These are phyloP conservation scores for Nixonia krombeini DNA, from an alignment of 1,140 invertebrate species.

Conservation along the genomic window DNA sequence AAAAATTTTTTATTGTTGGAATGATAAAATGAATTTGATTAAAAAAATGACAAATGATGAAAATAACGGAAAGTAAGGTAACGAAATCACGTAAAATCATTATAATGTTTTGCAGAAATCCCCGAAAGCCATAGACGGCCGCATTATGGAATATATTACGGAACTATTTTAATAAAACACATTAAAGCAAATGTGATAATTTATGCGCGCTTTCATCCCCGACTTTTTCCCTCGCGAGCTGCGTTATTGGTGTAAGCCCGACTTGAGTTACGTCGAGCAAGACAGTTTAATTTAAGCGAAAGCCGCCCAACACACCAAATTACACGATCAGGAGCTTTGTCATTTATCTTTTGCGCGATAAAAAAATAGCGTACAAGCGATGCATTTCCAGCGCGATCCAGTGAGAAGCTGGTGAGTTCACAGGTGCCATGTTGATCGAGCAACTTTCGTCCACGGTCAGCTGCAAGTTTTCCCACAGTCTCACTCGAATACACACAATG, in stretches of 20 bases:
- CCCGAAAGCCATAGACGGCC: not conserved
- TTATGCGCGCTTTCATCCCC: slow-evolving; percentile 21
- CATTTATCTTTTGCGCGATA: slow-evolving; percentile 21
- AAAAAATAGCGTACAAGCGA: slow-evolving; percentile 17
- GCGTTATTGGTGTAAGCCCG: slow-evolving; percentile 25
- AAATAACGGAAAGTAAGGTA: no score
- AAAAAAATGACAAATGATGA: no score
- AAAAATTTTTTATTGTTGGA: not conserved
- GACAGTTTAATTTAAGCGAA: slow-evolving; percentile 43
- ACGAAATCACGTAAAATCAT: no score
- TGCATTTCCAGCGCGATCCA: slow-evolving; percentile 9
- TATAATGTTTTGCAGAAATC: not conserved
- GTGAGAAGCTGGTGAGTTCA: not conserved
- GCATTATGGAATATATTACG: slow-evolving; percentile 11
- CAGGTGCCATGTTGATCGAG: not conserved
- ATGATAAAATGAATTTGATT: no score
- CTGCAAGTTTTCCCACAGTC: not conserved
- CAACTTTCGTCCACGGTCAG: not conserved
- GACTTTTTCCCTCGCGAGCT: slow-evolving; percentile 17
- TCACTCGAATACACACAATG: not conserved
- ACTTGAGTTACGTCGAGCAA: slow-evolving; percentile 23
- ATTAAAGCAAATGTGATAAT: slow-evolving; percentile 35
- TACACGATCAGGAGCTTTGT: slow-evolving; percentile 25
- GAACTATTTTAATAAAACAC: slow-evolving; percentile 43
- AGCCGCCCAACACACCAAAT: slow-evolving; percentile 29